A percentile compares a stretch with the other conserved stretches of the same genome.
phyloP scores from a whole-genome alignment of 2,797 vertebrate species.

The Chromis chromis region DNA sequence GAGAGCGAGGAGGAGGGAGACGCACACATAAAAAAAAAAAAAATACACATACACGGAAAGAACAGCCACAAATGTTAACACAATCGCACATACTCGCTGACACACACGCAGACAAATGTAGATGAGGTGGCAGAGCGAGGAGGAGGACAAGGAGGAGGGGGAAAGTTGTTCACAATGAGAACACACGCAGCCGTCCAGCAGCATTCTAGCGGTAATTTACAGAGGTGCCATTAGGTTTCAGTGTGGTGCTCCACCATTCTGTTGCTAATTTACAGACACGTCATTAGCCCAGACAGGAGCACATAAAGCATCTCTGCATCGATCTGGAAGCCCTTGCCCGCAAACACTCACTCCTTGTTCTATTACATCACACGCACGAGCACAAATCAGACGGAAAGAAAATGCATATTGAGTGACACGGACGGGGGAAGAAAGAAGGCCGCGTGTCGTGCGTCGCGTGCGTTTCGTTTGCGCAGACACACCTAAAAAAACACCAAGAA shows the following conservation, averaged over 20 bases:
- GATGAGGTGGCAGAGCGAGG: conserved; percentile 59
- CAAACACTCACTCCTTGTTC: conserved; percentile 66
- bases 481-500: conserved; percentile 1
- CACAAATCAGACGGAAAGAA: conserved; percentile 36
- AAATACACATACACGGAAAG: conserved; percentile 21
- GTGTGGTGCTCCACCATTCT: conserved; percentile 73
- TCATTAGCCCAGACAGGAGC: conserved; percentile 84
- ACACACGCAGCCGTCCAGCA: conserved; percentile 73
- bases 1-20: conserved; percentile 45
- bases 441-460: conserved; percentile 23
- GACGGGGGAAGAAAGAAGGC: conserved; percentile 19
- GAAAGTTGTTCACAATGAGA: conserved; percentile 73
- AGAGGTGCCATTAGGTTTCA: conserved; percentile 78
- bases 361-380: conserved; percentile 52
- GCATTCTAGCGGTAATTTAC: conserved; percentile 79
- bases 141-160: conserved; percentile 12
- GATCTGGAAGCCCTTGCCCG: conserved; percentile 76
- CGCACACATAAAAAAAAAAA: neutral
- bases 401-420: conserved; percentile 47
- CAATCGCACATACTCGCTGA: conserved; percentile 40
- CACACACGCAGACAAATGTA: conserved; percentile 64
- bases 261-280: conserved; percentile 85
- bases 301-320: conserved; percentile 86
- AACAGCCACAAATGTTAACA: conserved; percentile 52
- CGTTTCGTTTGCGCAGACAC: conserved; percentile 1